phyloP scores from a whole-genome alignment of 2,113 vertebrate species.

The Paracanthobrama guichenoti region DNA sequence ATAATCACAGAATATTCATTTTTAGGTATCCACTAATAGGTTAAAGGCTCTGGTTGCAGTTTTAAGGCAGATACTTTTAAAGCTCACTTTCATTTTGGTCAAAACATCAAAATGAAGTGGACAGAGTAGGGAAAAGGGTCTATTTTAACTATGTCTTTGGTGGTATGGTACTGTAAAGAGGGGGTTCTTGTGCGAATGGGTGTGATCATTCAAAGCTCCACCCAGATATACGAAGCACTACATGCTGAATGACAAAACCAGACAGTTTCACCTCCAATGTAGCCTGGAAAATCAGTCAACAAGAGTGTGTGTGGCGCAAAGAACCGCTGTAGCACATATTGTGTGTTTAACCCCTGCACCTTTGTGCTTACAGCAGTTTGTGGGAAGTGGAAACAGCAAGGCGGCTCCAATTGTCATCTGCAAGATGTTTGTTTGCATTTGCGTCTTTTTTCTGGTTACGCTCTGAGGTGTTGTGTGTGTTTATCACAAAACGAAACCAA shows the following conservation, averaged over 20 bases:
- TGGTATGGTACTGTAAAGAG: constrained; percentile 75
- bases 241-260: constrained; percentile 74
- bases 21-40: constrained; percentile 8
- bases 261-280: constrained; percentile 69
- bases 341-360: constrained; percentile 48
- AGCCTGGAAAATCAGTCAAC: constrained; percentile 77
- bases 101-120: constrained; percentile 27
- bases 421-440: constrained; percentile 39
- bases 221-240: constrained; percentile 62
- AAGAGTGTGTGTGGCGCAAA: constrained; percentile 53
- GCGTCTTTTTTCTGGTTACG: constrained; percentile 23
- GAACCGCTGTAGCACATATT: constrained; percentile 37
- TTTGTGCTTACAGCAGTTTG: constrained; percentile 59
- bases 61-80: constrained; percentile 44
- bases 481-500: constrained; percentile 67
- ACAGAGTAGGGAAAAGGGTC: background rate
- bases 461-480: constrained; percentile 60
- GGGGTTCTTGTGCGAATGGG: constrained; percentile 43
- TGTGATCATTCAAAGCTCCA: constrained; percentile 63
- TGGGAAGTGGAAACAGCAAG: constrained; percentile 43
- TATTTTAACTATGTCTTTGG: constrained; percentile 79
- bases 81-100: constrained; percentile 49
- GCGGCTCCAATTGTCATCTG: constrained; percentile 42
- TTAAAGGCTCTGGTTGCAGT: background rate
- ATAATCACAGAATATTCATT: background rate